Base-by-base conservation (phyloP, 2,888 invertebrate species). In the Aporophyla lueneburgensis region DNA sequence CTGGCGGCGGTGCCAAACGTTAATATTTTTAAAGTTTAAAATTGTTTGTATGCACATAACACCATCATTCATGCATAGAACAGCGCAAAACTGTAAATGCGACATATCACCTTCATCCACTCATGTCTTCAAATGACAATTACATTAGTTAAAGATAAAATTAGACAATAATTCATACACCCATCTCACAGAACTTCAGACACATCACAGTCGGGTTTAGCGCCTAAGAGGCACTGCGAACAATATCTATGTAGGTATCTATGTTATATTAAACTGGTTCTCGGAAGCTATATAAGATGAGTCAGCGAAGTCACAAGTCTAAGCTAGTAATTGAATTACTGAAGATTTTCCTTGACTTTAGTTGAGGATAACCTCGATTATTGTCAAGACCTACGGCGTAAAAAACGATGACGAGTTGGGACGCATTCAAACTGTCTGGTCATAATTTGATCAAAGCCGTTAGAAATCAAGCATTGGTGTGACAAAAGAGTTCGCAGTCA, bases 261-360 rank as follows among this genome's bases (percentile, higher is more conserved):
- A 33, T 66, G 19, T 7, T 56, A 12, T 27, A 19, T 53, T 24
- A 82, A 59, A 51, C 53, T 67, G 46, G 63, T 81, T 78, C 71
- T 71, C 53, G 7, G 71, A 63, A 84, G 24, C 53, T n/a, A 9
- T 53, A 68, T 19, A 24, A 69, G 21, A 65, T 84, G 70, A 78
- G 24, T 84, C 81, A 81, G 43, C 24, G n/a, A 49, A 24, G 14
- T 10, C 9, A 7, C 49, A 74, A 62, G n/a, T 65, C 58, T 27
- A 71, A 46, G 19, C 12, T 24, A 0, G 10, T 76, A 78, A 81
- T 84, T 84, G 71, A 84, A 84, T 85, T 62, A 81, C 33, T 66
- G 43, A 58, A 81, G 51, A 68, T 74, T 86, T 85, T 84, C 86
- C 85, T 85, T 58, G 49, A 77, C 51, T 77, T 59, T 76, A 40